Conservation (phyloP, 1,140 invertebrate species). For the Plectrocnemia conspersa region DNA sequence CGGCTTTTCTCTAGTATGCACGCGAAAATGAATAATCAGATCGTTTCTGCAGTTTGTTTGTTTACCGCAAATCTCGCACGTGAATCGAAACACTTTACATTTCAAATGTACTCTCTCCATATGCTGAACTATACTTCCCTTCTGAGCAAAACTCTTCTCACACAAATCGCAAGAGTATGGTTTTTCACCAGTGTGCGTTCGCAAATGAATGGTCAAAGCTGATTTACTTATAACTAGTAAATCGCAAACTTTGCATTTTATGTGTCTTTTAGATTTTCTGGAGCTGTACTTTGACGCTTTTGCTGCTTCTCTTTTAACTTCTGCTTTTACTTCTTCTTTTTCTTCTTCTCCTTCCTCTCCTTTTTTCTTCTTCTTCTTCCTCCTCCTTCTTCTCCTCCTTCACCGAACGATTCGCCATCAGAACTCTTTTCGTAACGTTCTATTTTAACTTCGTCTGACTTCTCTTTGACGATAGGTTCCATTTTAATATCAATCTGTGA, state of each 20-base stretch:
- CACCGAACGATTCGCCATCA: too few relatives aligned
- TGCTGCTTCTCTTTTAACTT: neutral
- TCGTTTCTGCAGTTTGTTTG: conserved; percentile 14
- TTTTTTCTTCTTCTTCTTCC: conserved; percentile 4
- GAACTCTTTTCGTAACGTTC: too few relatives aligned
- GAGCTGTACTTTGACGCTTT: neutral
- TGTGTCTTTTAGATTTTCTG: neutral
- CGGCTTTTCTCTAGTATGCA: conserved; percentile 27
- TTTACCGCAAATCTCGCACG: conserved; percentile 28
- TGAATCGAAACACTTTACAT: conserved; percentile 21
- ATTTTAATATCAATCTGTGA: too few relatives aligned
- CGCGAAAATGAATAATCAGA: conserved; percentile 18
- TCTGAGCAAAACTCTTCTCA: conserved; percentile 27
- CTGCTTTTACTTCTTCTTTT: neutral
- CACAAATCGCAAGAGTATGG: conserved; percentile 29
- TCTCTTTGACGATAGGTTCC: too few relatives aligned
- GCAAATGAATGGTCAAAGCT: conserved; percentile 18
- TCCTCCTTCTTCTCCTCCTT: neutral
- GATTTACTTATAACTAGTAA: conserved; percentile 15
- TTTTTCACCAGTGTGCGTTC: conserved; percentile 29
- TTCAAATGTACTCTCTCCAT: conserved; percentile 9
- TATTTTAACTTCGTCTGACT: too few relatives aligned
- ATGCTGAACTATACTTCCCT: conserved; percentile 11
- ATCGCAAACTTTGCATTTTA: conserved; percentile 12
- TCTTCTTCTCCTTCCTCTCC: neutral